A percentile compares a stretch with the other conserved stretches of the same genome.
These are phyloP conservation scores for Salarias fasciatus DNA, from an alignment of 2,797 vertebrate species.

Conservation along the genomic window DNA sequence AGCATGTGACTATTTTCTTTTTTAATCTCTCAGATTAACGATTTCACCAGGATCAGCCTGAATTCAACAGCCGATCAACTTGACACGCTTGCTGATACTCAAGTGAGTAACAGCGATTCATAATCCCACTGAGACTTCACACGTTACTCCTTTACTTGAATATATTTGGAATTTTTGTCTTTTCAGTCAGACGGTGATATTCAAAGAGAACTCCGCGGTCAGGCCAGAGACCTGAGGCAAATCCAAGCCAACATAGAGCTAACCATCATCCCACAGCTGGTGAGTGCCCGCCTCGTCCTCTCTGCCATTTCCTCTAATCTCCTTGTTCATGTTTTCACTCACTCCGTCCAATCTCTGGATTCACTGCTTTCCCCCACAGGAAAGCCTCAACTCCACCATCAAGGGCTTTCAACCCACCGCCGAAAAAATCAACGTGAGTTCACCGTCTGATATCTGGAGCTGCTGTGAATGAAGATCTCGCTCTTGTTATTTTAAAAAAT, in stretches of 20 bases:
- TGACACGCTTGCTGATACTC: slow-evolving; percentile 40
- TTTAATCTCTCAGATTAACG: slow-evolving; percentile 72
- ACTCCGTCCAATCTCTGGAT: not conserved
- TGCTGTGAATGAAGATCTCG: not conserved
- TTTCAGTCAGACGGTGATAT: slow-evolving; percentile 1
- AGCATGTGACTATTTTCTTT: not conserved
- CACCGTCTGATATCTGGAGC: slow-evolving; percentile 8
- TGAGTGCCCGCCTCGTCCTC: slow-evolving; percentile 41
- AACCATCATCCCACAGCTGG: slow-evolving; percentile 71
- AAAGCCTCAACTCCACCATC: slow-evolving; percentile 60
- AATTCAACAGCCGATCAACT: slow-evolving; percentile 70
- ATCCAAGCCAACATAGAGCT: slow-evolving; percentile 71
- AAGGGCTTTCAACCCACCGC: slow-evolving; percentile 51
- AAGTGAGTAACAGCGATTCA: slow-evolving; percentile 63
- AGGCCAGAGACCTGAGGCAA: slow-evolving; percentile 60
- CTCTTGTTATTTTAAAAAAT: not conserved
- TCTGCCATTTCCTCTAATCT: not conserved
- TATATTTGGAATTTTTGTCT: not conserved
- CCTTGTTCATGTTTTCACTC: not conserved
- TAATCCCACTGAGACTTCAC: not conserved
- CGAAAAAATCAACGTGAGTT: slow-evolving; percentile 78
- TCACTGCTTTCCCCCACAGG: slow-evolving; percentile 55
- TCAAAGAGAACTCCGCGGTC: slow-evolving; percentile 24
- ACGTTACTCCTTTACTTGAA: not conserved
- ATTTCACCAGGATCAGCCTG: slow-evolving; percentile 71